Evolutionary conservation across 2,888 invertebrate species (phyloP), one percentile per base, ranked within the genome.

Genomic region (Invenusta paracnida): DNA sequence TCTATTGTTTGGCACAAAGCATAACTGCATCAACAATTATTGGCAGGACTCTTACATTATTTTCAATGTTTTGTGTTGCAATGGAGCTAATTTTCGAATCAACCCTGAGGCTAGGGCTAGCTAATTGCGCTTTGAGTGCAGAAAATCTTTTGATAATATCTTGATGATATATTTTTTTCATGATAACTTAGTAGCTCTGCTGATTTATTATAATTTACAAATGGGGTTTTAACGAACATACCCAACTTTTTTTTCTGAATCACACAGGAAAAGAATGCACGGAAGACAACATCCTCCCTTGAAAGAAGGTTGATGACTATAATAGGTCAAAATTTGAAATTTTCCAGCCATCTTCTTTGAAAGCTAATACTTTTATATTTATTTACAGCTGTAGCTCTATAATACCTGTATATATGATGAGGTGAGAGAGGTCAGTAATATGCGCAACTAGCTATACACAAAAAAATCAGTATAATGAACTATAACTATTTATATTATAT

Each of bases 261-360:
- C 27, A 28, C n/a, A 17, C 82, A 82, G 31, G 81, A 82, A 82
- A 30, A 82, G 31, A 82, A 82, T 82, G 31, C 82, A 82, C 29
- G 29, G 82, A 82, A 82, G 82, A 82, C 82, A 82, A 5, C 82
- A 82, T 82, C 82, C 82, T n/a, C 82, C 82, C 31, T 82, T 28
- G 29, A 30, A 82, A 30, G 30, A 29, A 82, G 30, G 17, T 82
- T 82, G 82, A 82, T 82, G 29, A 82, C 82, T 82, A 17, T 48
- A n/a, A 28, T 79, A 30, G n/a, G 82, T 25, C 31, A 82, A 82
- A 2, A 82, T 82, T 82, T 82, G 29, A 30, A 82, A 82, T 82
- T 82, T 30, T 30, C 82, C 17, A 82, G 82, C 82, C 31, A 82
- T 82, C 31, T 82, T 82, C 11, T 30, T 82, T 82, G 29, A 82